Conservation (phyloP, 2,113 vertebrate species). For the Onychostoma macrolepis region DNA sequence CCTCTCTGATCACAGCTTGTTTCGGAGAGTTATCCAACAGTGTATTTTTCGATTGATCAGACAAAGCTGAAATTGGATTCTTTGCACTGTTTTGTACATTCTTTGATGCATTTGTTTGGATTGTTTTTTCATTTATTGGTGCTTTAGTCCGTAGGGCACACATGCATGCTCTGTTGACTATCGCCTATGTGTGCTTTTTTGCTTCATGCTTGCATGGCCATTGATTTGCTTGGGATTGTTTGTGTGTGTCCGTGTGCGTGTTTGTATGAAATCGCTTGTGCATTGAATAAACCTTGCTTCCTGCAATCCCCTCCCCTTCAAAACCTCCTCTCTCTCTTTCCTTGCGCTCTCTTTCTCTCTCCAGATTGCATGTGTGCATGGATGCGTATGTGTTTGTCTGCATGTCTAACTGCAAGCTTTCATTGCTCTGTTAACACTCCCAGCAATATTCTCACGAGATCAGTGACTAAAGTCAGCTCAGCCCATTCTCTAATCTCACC, state of each 20-base stretch:
- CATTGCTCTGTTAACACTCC: constrained; percentile 34
- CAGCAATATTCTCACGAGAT: constrained; percentile 23
- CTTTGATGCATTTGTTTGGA: constrained; percentile 25
- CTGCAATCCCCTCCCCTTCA: neutral
- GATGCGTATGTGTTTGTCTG: constrained; percentile 48
- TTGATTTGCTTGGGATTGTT: constrained; percentile 8
- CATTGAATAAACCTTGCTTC: constrained; percentile 1
- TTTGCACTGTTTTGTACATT: neutral
- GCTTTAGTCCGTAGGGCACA: constrained; percentile 22
- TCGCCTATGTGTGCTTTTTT: constrained; percentile 29
- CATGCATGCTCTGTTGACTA: constrained; percentile 51
- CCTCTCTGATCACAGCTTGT: constrained; percentile 37
- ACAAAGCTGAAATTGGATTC: constrained; percentile 30
- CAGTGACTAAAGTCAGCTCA: constrained; percentile 24
- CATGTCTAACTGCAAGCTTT: constrained; percentile 54
- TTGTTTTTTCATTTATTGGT: constrained; percentile 26
- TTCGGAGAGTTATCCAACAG: constrained; percentile 13
- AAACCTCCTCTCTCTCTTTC: constrained; percentile 9
- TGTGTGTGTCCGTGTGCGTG: constrained; percentile 4
- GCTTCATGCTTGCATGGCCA: constrained; percentile 31
- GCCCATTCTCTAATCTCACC: constrained; percentile 24
- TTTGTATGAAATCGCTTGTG: constrained; percentile 2
- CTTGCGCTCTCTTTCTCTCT: neutral
- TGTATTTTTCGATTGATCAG: constrained; percentile 27
- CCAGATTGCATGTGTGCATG: constrained; percentile 52